Conservation (phyloP, 92 coral and sea anemone genomes). For the Palythoa grandis region DNA sequence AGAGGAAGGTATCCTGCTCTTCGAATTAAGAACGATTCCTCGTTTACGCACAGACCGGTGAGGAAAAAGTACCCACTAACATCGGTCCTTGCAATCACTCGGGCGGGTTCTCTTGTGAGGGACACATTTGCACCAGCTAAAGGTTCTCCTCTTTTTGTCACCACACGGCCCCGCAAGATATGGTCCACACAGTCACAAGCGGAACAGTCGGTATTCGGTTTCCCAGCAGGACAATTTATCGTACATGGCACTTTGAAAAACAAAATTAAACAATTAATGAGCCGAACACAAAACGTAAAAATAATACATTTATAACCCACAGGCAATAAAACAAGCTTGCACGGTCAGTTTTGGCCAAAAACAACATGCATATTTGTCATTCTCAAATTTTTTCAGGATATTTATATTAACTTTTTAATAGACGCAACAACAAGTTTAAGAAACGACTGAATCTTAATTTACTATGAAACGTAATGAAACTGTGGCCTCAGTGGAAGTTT, state of each 20-base stretch:
- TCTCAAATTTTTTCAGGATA: no score
- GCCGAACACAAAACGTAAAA: no score
- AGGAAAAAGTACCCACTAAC: conserved; percentile 23
- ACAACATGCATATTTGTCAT: no score
- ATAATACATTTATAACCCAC: background rate
- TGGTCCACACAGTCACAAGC: conserved; percentile 40
- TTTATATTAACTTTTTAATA: no score
- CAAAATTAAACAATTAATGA: background rate
- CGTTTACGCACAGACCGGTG: conserved; percentile 10
- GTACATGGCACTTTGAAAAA: conserved; percentile 7
- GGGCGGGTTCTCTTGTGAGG: conserved; percentile 10
- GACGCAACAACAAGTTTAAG: no score
- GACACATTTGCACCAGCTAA: conserved; percentile 31
- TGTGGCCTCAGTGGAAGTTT: no score
- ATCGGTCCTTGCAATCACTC: conserved; percentile 3
- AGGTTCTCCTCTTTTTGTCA: conserved; percentile 23
- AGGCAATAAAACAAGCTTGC: no score
- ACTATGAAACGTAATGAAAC: no score
- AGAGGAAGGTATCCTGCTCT: conserved; percentile 37
- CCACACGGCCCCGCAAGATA: conserved; percentile 41
- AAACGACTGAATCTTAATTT: no score
- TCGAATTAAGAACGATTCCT: conserved; percentile 18
- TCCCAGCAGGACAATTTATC: conserved; percentile 22
- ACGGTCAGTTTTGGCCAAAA: no score
- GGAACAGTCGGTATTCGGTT: conserved; percentile 15